Conservation (phyloP, 2,888 invertebrate genomes). For the Cryptus viduatorius region DNA sequence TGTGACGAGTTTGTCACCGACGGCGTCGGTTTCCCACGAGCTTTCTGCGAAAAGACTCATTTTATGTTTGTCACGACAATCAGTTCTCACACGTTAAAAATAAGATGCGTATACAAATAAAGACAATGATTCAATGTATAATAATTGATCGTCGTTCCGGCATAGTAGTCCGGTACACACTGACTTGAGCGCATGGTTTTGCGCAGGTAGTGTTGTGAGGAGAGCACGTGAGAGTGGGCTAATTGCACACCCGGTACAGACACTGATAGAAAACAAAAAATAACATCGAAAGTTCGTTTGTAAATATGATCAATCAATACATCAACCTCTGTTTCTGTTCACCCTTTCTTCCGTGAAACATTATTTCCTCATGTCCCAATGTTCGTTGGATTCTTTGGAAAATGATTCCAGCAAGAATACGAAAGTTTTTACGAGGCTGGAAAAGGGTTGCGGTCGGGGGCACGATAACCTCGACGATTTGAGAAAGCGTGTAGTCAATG, state of each 20-base stretch:
- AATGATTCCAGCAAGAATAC: slow-evolving; percentile 24
- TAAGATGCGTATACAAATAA: neutral
- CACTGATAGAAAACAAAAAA: neutral
- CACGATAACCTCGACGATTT: slow-evolving; percentile 9
- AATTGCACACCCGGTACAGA: neutral
- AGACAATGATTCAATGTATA: neutral
- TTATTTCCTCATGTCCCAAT: slow-evolving; percentile 72
- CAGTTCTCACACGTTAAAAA: neutral
- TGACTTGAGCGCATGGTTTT: neutral
- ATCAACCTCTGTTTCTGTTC: neutral
- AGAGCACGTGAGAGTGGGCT: slow-evolving; percentile 27
- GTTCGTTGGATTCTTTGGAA: slow-evolving; percentile 79
- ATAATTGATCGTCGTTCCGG: neutral
- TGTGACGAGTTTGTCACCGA: slow-evolving; percentile 70
- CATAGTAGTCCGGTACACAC: neutral
- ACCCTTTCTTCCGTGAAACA: neutral
- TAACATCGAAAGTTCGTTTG: slow-evolving; percentile 8
- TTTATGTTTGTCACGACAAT: neutral
- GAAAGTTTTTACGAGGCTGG: neutral
- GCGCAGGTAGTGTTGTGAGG: slow-evolving; percentile 44
- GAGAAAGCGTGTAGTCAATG: neutral
- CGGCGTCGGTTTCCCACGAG: slow-evolving; percentile 71
- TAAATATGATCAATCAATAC: neutral
- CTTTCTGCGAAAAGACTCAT: slow-evolving; percentile 72
- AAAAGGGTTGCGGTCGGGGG: neutral